Percentiles rank a stretch among this genome's conserved stretches.
phyloP scores from a whole-genome alignment of 2,797 vertebrate species.

The Rhincodon typus region DNA sequence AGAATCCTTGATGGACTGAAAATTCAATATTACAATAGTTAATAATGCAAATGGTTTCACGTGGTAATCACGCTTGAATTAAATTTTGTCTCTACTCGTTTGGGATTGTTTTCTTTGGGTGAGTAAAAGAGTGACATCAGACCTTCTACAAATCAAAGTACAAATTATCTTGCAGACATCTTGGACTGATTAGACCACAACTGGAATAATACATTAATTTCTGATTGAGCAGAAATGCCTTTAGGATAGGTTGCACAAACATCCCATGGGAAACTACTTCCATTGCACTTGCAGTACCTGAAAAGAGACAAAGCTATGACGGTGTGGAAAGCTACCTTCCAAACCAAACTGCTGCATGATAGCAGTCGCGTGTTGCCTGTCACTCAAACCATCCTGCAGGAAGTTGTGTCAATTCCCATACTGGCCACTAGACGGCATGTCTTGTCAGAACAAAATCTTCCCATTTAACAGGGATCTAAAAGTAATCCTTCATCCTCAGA shows the following conservation, averaged over 20 bases:
- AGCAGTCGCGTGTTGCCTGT: neutral
- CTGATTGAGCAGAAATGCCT: neutral
- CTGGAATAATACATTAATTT: neutral
- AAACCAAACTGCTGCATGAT: no score
- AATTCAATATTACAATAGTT: neutral
- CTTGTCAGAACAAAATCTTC: neutral
- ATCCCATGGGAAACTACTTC: neutral
- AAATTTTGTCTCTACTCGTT: neutral
- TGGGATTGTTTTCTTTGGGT: neutral
- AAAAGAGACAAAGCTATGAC: neutral
- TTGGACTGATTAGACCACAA: no score
- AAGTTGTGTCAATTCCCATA: neutral
- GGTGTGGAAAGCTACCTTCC: neutral
- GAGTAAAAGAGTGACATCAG: neutral
- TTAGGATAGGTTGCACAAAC: neutral
- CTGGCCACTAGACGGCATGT: slow-evolving; percentile 25
- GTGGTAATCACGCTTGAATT: neutral
- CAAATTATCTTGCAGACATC: no score
- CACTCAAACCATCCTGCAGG: neutral
- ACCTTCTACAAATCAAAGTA: neutral
- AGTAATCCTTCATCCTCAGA: neutral
- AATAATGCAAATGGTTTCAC: neutral
- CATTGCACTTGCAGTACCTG: neutral
- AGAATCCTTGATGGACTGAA: neutral
- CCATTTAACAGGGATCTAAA: neutral